Evolutionary conservation across 2,888 invertebrate genomes (phyloP).

Genomic region (Epirrita christyi): DNA sequence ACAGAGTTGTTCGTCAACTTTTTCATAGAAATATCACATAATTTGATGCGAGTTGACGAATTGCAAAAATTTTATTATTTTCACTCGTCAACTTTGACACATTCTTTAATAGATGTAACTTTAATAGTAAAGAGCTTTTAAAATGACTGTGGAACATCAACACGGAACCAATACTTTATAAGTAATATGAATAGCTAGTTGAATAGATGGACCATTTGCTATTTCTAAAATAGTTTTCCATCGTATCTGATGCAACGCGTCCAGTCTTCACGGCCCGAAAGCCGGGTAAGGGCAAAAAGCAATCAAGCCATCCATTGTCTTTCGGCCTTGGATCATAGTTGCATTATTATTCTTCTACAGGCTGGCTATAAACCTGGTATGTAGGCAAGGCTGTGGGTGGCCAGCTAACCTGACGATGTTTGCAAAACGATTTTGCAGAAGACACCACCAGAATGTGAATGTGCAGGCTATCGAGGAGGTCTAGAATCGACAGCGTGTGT

Average conservation of each 20-base stretch:
- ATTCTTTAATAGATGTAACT: no score
- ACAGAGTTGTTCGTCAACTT: no score
- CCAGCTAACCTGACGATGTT: conserved; percentile 56
- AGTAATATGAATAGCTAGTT: no score
- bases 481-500: conserved; percentile 22
- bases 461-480: conserved; percentile 34
- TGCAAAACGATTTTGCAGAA: conserved; percentile 50
- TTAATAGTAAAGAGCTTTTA: no score
- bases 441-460: conserved; percentile 66
- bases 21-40: no score
- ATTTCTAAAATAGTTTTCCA: not conserved
- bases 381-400: conserved; percentile 67
- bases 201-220: no score
- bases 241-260: conserved; percentile 24
- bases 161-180: no score
- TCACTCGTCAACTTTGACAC: no score
- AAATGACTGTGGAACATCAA: no score
- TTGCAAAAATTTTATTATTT: no score
- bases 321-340: conserved; percentile 58
- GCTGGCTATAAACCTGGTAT: conserved; percentile 59
- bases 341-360: conserved; percentile 70
- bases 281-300: conserved; percentile 59
- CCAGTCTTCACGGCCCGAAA: conserved; percentile 21
- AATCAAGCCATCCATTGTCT: conserved; percentile 68
- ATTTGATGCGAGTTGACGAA: no score